Percentiles rank a stretch among this genome's conserved stretches.
These are phyloP conservation scores for Eurytoma californica DNA, from an alignment of 2,888 invertebrate species.

Conservation along the genomic window DNA sequence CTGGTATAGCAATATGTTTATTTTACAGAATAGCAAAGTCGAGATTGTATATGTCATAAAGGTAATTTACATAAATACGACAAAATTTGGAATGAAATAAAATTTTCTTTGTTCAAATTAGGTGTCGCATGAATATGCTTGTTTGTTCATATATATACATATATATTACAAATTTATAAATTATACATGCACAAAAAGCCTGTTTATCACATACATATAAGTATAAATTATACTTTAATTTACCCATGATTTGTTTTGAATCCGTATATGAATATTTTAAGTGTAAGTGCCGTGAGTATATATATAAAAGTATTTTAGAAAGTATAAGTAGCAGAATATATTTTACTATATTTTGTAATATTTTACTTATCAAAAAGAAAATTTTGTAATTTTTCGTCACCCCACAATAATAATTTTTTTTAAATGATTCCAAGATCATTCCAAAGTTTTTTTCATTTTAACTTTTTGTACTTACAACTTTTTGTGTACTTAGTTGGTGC, in stretches of 20 bases:
- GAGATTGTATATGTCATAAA: conserved; percentile 71
- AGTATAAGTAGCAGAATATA: too few species aligned
- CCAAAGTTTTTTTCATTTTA: too few species aligned
- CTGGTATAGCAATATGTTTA: conserved; percentile 72
- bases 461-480: too few species aligned
- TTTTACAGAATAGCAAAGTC: conserved; percentile 73
- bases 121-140: conserved; percentile 72
- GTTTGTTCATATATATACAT: conserved; percentile 52
- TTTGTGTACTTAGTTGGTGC: too few species aligned
- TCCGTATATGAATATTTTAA: conserved; percentile 32
- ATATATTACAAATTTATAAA: conserved; percentile 22
- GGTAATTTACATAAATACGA: conserved; percentile 67
- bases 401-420: too few species aligned
- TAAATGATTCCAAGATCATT: too few species aligned
- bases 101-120: conserved; percentile 68
- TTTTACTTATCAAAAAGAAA: conserved; percentile 8
- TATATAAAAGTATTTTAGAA: conserved; percentile 20
- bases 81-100: conserved; percentile 69
- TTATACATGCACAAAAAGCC: conserved; percentile 44
- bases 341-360: too few species aligned
- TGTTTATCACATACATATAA: conserved; percentile 32
- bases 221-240: conserved; percentile 29
- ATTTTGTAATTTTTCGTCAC: not conserved
- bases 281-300: conserved; percentile 40
- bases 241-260: conserved; percentile 10